Conservation (phyloP, 2,797 vertebrate species). For the Sebastes matsubarae region DNA sequence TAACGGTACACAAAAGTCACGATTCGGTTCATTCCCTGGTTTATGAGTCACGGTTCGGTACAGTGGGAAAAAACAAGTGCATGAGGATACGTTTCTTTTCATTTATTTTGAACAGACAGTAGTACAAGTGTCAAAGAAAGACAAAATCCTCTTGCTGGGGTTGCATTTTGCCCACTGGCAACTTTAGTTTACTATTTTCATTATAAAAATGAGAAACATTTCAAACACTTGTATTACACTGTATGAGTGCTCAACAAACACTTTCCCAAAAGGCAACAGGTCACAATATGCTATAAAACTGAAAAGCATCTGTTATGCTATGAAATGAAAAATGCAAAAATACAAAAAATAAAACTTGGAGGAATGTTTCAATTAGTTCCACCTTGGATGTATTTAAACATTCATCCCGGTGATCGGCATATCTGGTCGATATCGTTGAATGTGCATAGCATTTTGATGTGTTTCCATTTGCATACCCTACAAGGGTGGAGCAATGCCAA, state of each 20-base stretch:
- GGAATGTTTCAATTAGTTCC: no score
- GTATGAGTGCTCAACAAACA: no score
- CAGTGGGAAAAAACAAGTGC: not conserved
- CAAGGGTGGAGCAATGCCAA: not conserved
- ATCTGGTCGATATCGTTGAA: not conserved
- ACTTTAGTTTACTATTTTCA: not conserved
- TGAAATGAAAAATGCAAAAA: no score
- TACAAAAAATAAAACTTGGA: not conserved
- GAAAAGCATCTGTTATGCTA: no score
- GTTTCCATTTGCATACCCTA: not conserved
- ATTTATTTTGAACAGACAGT: not conserved
- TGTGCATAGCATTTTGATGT: not conserved
- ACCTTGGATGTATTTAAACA: not conserved
- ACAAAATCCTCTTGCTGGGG: not conserved
- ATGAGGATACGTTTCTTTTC: not conserved
- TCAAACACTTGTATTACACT: not conserved
- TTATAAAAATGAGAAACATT: not conserved
- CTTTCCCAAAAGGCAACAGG: no score
- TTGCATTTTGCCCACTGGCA: not conserved
- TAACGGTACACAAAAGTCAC: not conserved
- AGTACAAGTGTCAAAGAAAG: not conserved
- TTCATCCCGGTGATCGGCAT: not conserved
- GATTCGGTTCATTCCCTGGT: not conserved
- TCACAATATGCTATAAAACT: no score
- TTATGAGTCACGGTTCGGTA: not conserved